Evolutionary conservation across 2,888 invertebrate species (phyloP), one percentile per base, ranked within the genome.

Genomic region (Theodoxus fluviatilis): DNA sequence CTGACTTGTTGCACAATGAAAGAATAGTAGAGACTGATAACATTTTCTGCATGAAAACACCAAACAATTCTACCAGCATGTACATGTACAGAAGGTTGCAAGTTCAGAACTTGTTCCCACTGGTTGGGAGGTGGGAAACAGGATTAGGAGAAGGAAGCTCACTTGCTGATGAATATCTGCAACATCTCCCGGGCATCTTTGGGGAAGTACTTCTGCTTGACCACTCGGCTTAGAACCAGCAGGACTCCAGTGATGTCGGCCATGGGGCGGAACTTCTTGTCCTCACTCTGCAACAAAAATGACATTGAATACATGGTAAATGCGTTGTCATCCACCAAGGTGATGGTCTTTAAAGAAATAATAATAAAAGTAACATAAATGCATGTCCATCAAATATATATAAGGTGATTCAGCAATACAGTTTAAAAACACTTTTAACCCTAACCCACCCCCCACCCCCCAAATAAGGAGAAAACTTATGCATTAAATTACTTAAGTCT

Each of bases 161-260:
- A 85, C 85, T 78, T 81, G 69, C 79, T 76, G 52, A 91, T 84
- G 78, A 91, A 91, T 12, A 89, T 78, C 79, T 88, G 89, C 3
- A 91, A 78, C 0, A 89, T 88, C 72, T 89, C 87, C 78, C 86
- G 89, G 9, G 90, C 90, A 68, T 86, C 81, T 57, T 85, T 81
- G 15, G 90, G 89, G 76, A 91, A 89, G 80, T 90, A 91, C 69
- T 89, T 86, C 80, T 88, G 89, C 74, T 86, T 87, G 12, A 88
- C 84, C n/a, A 90, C 84, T 74, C 88, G 88, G 80, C 90, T 89
- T 2, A 93, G 83, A 0, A 90, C 89, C 9, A 88, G 81, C 76
- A 91, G 90, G 75, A 92, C 92, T 1, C 91, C 90, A 0, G 91
- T 90, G 3, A 92, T 85, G 69, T 91, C 90, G 91, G 91, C 92